phyloP scores from a whole-genome alignment of 2,888 invertebrate genomes.

The Idaea biselata region DNA sequence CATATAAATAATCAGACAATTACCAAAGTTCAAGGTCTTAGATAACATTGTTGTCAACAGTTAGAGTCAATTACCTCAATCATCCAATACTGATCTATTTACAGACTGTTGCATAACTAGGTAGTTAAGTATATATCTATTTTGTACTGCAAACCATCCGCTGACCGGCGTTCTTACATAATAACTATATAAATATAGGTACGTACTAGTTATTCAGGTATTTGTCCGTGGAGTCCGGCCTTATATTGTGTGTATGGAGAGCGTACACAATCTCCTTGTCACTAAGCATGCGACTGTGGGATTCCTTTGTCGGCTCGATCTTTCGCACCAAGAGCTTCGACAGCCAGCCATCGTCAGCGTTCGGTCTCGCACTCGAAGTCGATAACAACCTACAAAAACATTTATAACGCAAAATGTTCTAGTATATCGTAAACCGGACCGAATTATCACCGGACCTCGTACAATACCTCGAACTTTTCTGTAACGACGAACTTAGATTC shows the following conservation, averaged over 20 bases:
- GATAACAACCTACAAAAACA: slow-evolving; percentile 68
- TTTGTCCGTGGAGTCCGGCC: slow-evolving; percentile 91
- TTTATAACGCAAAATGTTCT: slow-evolving; percentile 37
- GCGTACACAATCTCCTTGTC: slow-evolving; percentile 98
- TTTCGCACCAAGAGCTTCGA: slow-evolving; percentile 93
- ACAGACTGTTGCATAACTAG: slow-evolving; percentile 66
- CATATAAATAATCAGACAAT: slow-evolving; percentile 7
- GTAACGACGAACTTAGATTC: slow-evolving; percentile 51
- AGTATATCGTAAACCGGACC: slow-evolving; percentile 45
- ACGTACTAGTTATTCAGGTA: slow-evolving; percentile 96
- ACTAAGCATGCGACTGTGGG: slow-evolving; percentile 97
- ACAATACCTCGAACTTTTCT: slow-evolving; percentile 66
- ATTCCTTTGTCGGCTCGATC: slow-evolving; percentile 96
- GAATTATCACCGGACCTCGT: slow-evolving; percentile 26
- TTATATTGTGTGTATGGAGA: slow-evolving; percentile 96
- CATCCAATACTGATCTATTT: slow-evolving; percentile 49
- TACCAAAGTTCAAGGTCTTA: slow-evolving; percentile 41
- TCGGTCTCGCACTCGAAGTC: slow-evolving; percentile 58
- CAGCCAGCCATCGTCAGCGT: slow-evolving; percentile 89
- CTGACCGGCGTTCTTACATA: slow-evolving; percentile 34
- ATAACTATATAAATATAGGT: slow-evolving; percentile 25
- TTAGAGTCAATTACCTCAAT: slow-evolving; percentile 16
- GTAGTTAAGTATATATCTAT: slow-evolving; percentile 15
- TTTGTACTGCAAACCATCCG: slow-evolving; percentile 3
- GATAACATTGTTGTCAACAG: slow-evolving; percentile 41